A percentile compares a stretch with the other conserved stretches of the same genome.
Conservation (phyloP, 64 coral and sea anemone genomes). For the Hydrozoanthus tunicans region DNA sequence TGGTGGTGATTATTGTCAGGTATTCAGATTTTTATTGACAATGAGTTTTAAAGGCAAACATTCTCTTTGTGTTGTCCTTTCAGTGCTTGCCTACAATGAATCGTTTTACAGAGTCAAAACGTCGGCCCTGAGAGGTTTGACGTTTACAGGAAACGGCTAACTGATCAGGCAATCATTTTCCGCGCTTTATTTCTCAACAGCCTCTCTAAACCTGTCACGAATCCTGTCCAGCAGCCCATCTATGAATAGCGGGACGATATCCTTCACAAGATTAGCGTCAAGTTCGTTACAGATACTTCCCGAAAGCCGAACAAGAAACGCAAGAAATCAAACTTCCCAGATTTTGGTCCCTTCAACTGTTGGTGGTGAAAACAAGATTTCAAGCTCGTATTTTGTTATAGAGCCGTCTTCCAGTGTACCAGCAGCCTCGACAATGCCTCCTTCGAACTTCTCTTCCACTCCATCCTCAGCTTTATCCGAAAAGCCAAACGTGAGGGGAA, state of each 20-base stretch:
- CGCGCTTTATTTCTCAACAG: conserved; percentile 47
- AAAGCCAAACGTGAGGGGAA: not conserved
- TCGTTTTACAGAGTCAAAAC: not conserved
- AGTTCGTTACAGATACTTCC: not conserved
- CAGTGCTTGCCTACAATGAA: not conserved
- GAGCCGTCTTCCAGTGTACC: not conserved
- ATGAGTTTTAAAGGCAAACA: not conserved
- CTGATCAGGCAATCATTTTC: conserved; percentile 26
- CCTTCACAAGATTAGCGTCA: not conserved
- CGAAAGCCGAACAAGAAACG: conserved; percentile 2
- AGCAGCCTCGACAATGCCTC: not conserved
- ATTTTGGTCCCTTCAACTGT: conserved; percentile 1
- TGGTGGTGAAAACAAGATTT: not conserved
- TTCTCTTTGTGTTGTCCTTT: not conserved
- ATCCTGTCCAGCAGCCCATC: not conserved
- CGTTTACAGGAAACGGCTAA: not conserved
- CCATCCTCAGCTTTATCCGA: not conserved
- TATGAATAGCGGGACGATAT: not conserved
- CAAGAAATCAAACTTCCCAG: conserved; percentile 5
- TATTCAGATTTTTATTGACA: not conserved
- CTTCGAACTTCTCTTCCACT: conserved; percentile 14
- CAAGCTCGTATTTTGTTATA: not conserved
- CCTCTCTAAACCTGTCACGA: conserved; percentile 10
- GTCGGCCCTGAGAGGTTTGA: not conserved
- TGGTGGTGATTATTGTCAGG: not conserved